Evolutionary conservation across 2,113 vertebrate genomes (phyloP).

Genomic region (Sphyrna mokarran): DNA sequence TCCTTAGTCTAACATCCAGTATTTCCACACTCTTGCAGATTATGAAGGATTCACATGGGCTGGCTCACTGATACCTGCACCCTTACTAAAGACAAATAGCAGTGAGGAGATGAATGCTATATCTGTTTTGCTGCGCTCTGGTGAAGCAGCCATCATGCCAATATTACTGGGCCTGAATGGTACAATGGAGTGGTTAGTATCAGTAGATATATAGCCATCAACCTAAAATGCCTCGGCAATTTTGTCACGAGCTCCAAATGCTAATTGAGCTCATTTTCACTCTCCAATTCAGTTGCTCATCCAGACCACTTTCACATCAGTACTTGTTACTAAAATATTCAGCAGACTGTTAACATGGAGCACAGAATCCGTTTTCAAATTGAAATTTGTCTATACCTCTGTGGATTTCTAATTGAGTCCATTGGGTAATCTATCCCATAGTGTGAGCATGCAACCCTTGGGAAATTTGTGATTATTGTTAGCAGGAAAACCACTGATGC

Average conservation of each 20-base stretch:
- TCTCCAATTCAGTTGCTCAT: background rate
- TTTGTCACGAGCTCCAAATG: background rate
- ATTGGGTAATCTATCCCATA: background rate
- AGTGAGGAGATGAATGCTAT: background rate
- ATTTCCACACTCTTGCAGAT: background rate
- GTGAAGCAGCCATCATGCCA: too few relatives aligned
- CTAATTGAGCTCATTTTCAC: background rate
- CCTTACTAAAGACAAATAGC: background rate
- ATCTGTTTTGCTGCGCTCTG: background rate
- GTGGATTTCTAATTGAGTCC: background rate
- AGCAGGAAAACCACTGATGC: background rate
- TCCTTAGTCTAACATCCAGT: background rate
- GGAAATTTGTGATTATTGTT: background rate
- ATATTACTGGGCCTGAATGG: background rate
- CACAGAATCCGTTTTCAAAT: background rate
- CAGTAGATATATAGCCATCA: background rate
- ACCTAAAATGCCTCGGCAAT: background rate
- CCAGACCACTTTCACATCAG: background rate
- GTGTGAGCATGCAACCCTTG: background rate
- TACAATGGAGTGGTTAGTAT: background rate
- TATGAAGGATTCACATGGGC: background rate
- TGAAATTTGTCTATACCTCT: background rate
- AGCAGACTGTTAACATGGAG: background rate
- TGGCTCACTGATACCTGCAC: background rate
- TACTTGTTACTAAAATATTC: background rate